phyloP scores from a whole-genome alignment of 2,888 invertebrate species.

The Eretmocerus hayati region DNA sequence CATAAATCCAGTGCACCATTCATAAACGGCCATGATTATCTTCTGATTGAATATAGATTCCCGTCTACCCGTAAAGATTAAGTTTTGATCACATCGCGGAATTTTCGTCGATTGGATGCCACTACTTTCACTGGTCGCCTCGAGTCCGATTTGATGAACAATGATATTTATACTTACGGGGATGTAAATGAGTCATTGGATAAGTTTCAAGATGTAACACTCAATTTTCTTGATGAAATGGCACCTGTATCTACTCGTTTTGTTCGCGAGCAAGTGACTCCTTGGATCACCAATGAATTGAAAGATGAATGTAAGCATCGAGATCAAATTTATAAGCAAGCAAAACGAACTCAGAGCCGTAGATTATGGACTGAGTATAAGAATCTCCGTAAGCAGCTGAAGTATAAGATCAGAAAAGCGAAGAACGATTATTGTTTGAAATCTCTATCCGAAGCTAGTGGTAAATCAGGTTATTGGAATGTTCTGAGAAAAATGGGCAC shows the following conservation, averaged over 20 bases:
- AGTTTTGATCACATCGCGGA: neutral
- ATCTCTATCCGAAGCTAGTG: no score
- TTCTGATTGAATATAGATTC: neutral
- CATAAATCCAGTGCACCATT: neutral
- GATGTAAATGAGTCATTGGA: neutral
- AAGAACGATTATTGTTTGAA: no score
- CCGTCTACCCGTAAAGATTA: neutral
- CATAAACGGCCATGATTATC: neutral
- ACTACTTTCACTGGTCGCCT: no score
- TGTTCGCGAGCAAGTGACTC: neutral
- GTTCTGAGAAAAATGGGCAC: no score
- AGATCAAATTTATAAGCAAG: neutral
- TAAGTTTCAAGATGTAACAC: neutral
- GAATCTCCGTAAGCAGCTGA: no score
- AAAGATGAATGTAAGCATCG: neutral
- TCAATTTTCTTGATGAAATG: neutral
- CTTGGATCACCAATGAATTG: neutral
- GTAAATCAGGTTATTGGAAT: no score
- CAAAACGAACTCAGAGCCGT: no score
- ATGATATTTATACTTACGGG: neutral
- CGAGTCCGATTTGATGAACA: neutral
- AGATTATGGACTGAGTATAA: no score
- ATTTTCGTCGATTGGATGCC: neutral
- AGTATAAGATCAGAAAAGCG: no score
- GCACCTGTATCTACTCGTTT: neutral